Evolutionary conservation across 2,797 vertebrate species (phyloP).

Genomic region (Tokudaia tokunoshimensis): DNA sequence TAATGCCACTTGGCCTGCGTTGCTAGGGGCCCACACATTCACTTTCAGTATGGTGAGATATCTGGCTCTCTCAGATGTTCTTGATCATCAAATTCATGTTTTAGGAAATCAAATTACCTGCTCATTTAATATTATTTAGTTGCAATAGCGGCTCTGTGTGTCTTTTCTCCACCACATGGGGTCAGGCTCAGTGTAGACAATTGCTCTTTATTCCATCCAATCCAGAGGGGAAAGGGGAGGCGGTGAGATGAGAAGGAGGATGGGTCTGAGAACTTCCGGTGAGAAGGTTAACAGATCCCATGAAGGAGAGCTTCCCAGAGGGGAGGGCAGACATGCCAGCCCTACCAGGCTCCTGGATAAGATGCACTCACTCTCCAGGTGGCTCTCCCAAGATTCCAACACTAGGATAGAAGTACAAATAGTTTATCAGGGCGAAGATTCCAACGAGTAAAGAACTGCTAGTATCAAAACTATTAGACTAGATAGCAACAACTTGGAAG

Average conservation of each 20-base stretch:
- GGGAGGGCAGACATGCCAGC: not conserved
- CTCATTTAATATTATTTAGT: not conserved
- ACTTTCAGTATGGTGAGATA: not conserved
- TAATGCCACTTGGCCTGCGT: not conserved
- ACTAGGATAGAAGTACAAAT: not conserved
- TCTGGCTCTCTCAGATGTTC: not conserved
- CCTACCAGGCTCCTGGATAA: not conserved
- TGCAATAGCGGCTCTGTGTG: not conserved
- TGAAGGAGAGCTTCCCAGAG: not conserved
- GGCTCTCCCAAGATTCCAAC: not conserved
- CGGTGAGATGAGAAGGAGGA: not conserved
- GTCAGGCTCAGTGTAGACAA: slow-evolving; percentile 44
- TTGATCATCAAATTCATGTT: not conserved
- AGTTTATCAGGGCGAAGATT: not conserved
- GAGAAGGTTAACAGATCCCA: not conserved
- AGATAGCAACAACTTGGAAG: not conserved
- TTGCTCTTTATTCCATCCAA: not conserved
- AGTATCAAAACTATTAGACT: not conserved
- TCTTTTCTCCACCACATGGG: slow-evolving; percentile 5
- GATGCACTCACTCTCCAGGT: not conserved
- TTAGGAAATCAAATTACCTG: not conserved
- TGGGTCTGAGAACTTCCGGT: not conserved
- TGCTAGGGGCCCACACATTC: not conserved
- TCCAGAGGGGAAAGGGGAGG: not conserved
- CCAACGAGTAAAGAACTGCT: not conserved